Evolutionary conservation across 2,888 invertebrate genomes (phyloP), one percentile per base, ranked within the genome.

Genomic region (Meta bourneti): DNA sequence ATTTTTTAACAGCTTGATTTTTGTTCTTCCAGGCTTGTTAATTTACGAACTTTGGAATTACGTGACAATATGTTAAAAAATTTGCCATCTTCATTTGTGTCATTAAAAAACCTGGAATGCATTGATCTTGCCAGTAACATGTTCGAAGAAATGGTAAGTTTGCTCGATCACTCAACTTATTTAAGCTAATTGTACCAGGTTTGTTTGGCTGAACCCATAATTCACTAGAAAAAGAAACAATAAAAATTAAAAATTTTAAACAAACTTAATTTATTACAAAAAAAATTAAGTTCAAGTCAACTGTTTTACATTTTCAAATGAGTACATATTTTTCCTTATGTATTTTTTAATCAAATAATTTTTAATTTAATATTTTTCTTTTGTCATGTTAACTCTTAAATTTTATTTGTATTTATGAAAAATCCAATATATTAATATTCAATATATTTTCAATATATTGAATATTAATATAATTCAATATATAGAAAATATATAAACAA

Each of bases 111-210:
- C 95, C 96, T 99, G 94, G 98, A 99, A 95, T 96, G 98, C 94
- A 96, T 99, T 93, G 99, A 99, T 96, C 96, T 99, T 94, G 99
- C 99, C 93, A 99, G 98, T 95, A 99, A 99, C 96, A 99, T 99
- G 96, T 97, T 99, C 93, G 98, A 99, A 94, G 98, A 98, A 95
- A 96, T 99, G 96, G 98, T 98, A 95, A 96, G 96, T 88, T 51
- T 75, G 52, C 49, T 9, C 34, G 4, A 1, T 34, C 34, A 34
- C 34, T 34, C 34, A 34, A 34, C 1, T 34, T 77, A 5, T 16
- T 69, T 69, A 2, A 69, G n/a, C n/a, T 69, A 6, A 6, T 69
- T n/a, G 7, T 16, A 34, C 4, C 34, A 34, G 6, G 54, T 54
- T 54, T 79, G 19, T 54, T 54, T 16, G 13, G 19, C 13, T 49